These are phyloP conservation scores for Aspidoscelis tigris DNA, from an alignment of 2,113 vertebrate genomes.

Conservation along the genomic window DNA sequence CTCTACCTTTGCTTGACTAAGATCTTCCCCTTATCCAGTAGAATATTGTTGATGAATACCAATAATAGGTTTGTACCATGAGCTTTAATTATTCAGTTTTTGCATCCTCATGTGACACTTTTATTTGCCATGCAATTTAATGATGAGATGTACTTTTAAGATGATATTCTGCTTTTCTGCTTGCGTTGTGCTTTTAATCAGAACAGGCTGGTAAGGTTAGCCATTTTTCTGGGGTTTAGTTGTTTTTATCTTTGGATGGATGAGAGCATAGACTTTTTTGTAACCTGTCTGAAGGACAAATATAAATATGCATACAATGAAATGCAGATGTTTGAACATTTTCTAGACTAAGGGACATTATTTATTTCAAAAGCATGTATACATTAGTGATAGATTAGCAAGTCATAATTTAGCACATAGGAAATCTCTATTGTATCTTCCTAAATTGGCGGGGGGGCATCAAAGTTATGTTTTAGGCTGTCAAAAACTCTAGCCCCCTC, in stretches of 20 bases:
- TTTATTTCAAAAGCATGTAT: too few species aligned
- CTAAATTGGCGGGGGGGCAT: too few species aligned
- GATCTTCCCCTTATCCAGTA: not conserved
- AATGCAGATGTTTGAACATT: too few species aligned
- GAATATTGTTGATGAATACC: not conserved
- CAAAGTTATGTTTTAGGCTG: too few species aligned
- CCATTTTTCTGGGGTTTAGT: too few species aligned
- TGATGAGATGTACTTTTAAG: not conserved
- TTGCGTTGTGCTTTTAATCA: not conserved
- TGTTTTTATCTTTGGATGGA: too few species aligned
- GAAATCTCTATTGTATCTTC: too few species aligned
- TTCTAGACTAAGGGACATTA: too few species aligned
- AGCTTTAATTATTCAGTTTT: not conserved
- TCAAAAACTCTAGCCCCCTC: too few species aligned
- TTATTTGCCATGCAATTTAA: not conserved
- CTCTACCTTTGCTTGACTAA: not conserved
- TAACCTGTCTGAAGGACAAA: not conserved
- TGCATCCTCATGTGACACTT: not conserved
- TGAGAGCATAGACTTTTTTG: too few species aligned
- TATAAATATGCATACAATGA: not conserved
- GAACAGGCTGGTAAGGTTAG: not conserved
- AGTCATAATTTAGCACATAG: too few species aligned
- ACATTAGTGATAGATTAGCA: too few species aligned
- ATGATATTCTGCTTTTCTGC: not conserved
- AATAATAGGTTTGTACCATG: not conserved